Evolutionary conservation across 64 coral and sea anemone genomes (phyloP), one percentile per base, ranked within the genome.

Genomic region (Catalaphyllia jardinei): DNA sequence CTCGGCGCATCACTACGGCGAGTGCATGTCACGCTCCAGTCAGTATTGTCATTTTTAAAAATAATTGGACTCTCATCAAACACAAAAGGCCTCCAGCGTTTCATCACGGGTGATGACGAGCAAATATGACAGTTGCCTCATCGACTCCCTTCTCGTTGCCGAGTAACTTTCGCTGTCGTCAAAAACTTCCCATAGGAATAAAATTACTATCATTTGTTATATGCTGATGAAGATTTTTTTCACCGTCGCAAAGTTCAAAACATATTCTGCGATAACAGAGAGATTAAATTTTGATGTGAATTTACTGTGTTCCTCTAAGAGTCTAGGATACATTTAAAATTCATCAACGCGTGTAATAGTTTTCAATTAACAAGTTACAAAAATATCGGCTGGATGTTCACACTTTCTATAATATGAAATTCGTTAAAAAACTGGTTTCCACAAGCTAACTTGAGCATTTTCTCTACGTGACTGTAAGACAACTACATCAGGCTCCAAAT

Each of bases 361-460:
- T 71, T 85, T 49, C 63, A 85, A 85, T 85, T 85, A 71, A 39
- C 62, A 69, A 52, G 62, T 85, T 52, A 8, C 19, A 20, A 8
- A 20, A 71, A 85, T 71, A 85, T 71, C 42, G n/a, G 63, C 17
- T 71, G 14, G 62, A 24, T 69, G 22, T 17, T 85, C 12, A 64
- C 35, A 46, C 24, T 71, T 29, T 16, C n/a, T 22, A 50, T 51
- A 85, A 25, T 71, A 51, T 38, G 22, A 85, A 57, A 85, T 50
- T 64, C 39, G 29, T 62, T 64, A 3, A 85, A 71, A 85, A 85
- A 19, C 14, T 24, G n/a, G 14, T 71, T 85, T 71, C 4, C 24
- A 0, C 11, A 16, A 16, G 33, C 38, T 8, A 28, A 28, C 7
- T 27, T 69, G 25, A 85, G 19, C 4, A 22, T 20, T 50, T 9